Evolutionary conservation across 2,888 invertebrate genomes (phyloP).

Genomic region (Synergus laeviventris): DNA sequence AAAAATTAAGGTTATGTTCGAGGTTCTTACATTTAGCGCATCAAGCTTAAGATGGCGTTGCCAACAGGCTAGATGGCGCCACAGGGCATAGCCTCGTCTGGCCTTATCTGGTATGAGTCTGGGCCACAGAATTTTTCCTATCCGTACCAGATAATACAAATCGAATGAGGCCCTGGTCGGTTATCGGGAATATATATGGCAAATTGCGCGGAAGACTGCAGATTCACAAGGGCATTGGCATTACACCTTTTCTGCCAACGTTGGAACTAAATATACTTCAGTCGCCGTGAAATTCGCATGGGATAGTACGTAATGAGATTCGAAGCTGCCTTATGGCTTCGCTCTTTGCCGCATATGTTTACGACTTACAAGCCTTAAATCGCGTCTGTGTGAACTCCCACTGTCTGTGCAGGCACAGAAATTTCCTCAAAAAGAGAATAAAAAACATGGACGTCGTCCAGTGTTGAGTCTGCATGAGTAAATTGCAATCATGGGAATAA

Average conservation of each 20-base stretch:
- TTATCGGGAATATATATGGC: no score
- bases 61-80: no score
- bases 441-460: not conserved
- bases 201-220: not conserved
- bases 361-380: constrained; percentile 2
- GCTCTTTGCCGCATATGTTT: constrained; percentile 37
- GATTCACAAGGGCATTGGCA: constrained; percentile 1
- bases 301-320: constrained; percentile 45
- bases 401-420: constrained; percentile 1
- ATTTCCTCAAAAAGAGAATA: not conserved
- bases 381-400: not conserved
- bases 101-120: no score
- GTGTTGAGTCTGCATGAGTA: not conserved
- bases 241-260: not conserved
- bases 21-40: no score
- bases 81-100: no score
- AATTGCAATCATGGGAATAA: not conserved
- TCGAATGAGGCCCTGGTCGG: no score
- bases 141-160: no score
- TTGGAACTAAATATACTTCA: constrained; percentile 34
- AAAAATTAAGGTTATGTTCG: no score
- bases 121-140: no score
- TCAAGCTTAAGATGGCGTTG: no score
- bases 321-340: constrained; percentile 49
- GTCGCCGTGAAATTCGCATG: constrained; percentile 34